A percentile compares a stretch with the other conserved stretches of the same genome.
Conservation (phyloP, 2,113 vertebrate species). For the Equus quagga region DNA sequence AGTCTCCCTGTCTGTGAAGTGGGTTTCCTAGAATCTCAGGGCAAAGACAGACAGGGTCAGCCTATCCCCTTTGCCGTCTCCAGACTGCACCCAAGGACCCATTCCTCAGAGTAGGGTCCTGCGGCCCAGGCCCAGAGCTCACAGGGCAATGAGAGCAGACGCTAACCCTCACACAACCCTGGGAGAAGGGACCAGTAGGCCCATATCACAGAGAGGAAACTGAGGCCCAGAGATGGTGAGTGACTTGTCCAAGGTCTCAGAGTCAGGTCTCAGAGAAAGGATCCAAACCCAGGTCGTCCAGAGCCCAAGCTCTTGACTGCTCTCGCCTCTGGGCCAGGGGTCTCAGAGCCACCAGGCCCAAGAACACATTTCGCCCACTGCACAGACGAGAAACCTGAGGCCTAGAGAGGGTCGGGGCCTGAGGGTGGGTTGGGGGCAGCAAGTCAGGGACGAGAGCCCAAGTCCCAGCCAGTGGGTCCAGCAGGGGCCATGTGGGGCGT, state of each 20-base stretch:
- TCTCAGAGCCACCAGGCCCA: background rate
- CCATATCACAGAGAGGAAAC: background rate
- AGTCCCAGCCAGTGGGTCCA: background rate
- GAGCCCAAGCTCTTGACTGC: background rate
- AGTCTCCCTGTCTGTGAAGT: background rate
- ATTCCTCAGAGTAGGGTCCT: background rate
- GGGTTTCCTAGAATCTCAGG: background rate
- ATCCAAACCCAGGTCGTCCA: background rate
- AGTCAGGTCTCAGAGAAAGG: background rate
- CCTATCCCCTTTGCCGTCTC: background rate
- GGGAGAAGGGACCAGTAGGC: background rate
- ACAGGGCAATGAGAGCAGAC: background rate
- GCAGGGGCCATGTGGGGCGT: background rate
- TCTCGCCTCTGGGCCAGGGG: background rate
- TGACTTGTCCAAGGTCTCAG: background rate
- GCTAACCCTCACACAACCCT: background rate
- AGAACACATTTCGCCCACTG: background rate
- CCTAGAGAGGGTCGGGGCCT: background rate
- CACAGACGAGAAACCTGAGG: background rate
- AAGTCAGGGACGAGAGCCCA: background rate
- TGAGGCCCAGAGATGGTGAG: background rate
- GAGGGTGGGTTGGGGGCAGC: background rate
- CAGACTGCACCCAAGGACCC: background rate
- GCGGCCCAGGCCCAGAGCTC: background rate
- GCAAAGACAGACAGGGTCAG: background rate